These are phyloP conservation scores for Squalus acanthias DNA, from an alignment of 2,797 vertebrate species.

Conservation along the genomic window DNA sequence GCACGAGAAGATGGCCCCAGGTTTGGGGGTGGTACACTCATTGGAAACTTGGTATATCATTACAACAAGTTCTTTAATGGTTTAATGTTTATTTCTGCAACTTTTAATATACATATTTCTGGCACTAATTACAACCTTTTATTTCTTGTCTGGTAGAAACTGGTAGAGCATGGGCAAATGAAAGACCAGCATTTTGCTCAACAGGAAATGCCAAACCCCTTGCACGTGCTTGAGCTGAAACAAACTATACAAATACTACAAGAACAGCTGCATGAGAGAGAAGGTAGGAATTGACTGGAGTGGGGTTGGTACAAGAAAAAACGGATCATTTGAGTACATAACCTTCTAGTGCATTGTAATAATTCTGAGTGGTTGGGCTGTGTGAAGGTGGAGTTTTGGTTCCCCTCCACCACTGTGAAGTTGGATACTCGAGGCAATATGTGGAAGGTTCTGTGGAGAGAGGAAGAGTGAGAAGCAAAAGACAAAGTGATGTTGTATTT, in stretches of 20 bases:
- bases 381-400: neutral
- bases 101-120: neutral
- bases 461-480: neutral
- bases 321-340: neutral
- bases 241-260: slow-evolving; percentile 68
- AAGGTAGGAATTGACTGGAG: slow-evolving; percentile 51
- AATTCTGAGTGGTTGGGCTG: neutral
- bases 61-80: neutral
- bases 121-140: neutral
- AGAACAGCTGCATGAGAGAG: slow-evolving; percentile 59
- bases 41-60: neutral
- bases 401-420: neutral
- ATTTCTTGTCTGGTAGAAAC: slow-evolving; percentile 52
- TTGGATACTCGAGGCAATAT: neutral
- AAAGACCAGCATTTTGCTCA: slow-evolving; percentile 56
- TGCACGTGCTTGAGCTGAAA: slow-evolving; percentile 60
- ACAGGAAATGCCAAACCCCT: slow-evolving; percentile 46
- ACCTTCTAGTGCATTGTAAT: neutral
- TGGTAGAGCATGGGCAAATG: slow-evolving; percentile 60
- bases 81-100: neutral
- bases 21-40: neutral
- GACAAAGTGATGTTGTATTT: neutral
- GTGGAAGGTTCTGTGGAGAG: neutral
- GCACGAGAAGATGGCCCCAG: too few relatives aligned
- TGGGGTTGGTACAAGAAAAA: neutral